Conservation (phyloP, 2,113 vertebrate species). For the Cebidichthys violaceus region DNA sequence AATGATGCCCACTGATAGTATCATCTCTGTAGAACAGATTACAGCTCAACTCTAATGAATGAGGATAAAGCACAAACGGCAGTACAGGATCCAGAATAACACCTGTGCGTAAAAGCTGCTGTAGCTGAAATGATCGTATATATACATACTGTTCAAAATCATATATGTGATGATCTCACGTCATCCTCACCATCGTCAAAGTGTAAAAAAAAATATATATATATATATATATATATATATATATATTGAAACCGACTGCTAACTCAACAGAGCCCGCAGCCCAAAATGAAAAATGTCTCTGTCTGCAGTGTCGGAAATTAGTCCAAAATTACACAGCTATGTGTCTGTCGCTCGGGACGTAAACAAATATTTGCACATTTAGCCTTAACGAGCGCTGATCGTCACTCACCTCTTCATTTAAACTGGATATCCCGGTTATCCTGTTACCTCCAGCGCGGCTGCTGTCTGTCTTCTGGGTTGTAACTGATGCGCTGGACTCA, state of each 20-base stretch:
- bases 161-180: background rate
- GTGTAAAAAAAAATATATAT: background rate
- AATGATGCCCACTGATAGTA: slow-evolving; percentile 12
- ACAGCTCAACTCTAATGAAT: slow-evolving; percentile 24
- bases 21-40: background rate
- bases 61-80: background rate
- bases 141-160: background rate
- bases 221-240: background rate
- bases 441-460: slow-evolving; percentile 36
- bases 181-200: slow-evolving; percentile 14
- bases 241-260: slow-evolving; percentile 23
- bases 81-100: slow-evolving; percentile 24
- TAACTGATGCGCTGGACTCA: slow-evolving; percentile 65
- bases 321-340: background rate
- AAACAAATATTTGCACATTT: slow-evolving; percentile 31
- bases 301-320: slow-evolving; percentile 61
- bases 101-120: slow-evolving; percentile 16
- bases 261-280: slow-evolving; percentile 52
- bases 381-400: slow-evolving; percentile 12
- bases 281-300: slow-evolving; percentile 52
- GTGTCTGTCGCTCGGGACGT: background rate
- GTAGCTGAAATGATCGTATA: background rate
- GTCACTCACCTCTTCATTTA: slow-evolving; percentile 71
- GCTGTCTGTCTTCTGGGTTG: slow-evolving; percentile 39
- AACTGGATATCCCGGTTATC: slow-evolving; percentile 51